Evolutionary conservation across 2,113 vertebrate genomes (phyloP), one percentile per base, ranked within the genome.

Genomic region (Hemiprocne comata): DNA sequence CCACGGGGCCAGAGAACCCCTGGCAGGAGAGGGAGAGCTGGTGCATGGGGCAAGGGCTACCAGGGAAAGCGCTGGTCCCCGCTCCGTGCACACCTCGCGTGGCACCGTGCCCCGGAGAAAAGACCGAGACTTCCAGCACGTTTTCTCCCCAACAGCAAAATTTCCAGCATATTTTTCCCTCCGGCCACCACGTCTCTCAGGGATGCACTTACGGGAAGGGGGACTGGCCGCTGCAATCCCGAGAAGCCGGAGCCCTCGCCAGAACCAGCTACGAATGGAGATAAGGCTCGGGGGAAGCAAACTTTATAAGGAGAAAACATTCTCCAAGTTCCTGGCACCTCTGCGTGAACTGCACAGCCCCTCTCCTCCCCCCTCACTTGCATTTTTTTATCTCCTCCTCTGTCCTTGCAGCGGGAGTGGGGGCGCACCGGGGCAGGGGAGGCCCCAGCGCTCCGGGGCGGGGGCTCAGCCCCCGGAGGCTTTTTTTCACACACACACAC

Each of bases 281-380:
- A 95, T 53, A n/a, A 77, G 58, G 85, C 77, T 16, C 18, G 44
- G 36, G 55, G 31, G n/a, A 36, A 65, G 67, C 57, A 81, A 95
- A 92, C 94, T 96, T 94, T 96, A 96, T 96, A 95, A 77, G 96
- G 96, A 94, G 44, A 96, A 95, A 95, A 76, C n/a, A 73, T 66
- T 70, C 57, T 51, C 23, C 34, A 8, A 28, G 57, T 16, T 34
- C 11, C n/a, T 71, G 94, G 88, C 90, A 60, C 57, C 70, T 85
- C 62, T 5, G 28, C 23, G 78, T 6, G 26, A 66, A 14, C 31
- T 3, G 16, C 31, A 4, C 65, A 16, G 65, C 82, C 87, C 89
- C 90, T 60, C 90, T 82, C 73, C 87, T 46, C 55, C 76, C 84
- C 76, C 84, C 48, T 6, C 48, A 24, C 21, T 50, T 48, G 2